Evolutionary conservation across 2,113 vertebrate species (phyloP).

Genomic region (Neodontobutis hainanensis): DNA sequence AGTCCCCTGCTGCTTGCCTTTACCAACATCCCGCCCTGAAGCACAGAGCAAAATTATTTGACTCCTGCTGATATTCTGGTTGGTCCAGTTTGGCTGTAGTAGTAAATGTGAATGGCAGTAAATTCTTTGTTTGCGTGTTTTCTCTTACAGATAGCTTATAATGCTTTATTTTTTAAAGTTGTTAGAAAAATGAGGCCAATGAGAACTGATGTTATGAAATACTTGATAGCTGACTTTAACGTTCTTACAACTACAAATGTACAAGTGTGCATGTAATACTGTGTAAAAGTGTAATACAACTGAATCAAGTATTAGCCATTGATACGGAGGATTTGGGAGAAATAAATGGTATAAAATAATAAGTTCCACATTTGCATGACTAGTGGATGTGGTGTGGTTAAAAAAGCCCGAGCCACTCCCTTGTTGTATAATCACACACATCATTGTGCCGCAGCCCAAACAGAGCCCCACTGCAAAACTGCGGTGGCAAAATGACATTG

Average conservation of each 20-base stretch:
- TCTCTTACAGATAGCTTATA: not conserved
- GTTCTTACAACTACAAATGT: not conserved
- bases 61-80: conserved; percentile 34
- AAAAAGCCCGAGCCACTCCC: conserved; percentile 36
- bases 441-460: conserved; percentile 37
- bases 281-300: not conserved
- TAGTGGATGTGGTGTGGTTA: conserved; percentile 5
- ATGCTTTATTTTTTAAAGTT: not conserved
- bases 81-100: conserved; percentile 45
- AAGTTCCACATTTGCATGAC: conserved; percentile 30
- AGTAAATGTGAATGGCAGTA: conserved; percentile 15
- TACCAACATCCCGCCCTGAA: conserved; percentile 50
- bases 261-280: not conserved
- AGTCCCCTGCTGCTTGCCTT: conserved; percentile 3
- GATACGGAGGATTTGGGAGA: not conserved
- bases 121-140: conserved; percentile 20
- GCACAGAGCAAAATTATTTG: conserved; percentile 22
- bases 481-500: conserved; percentile 1
- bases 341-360: conserved; percentile 7
- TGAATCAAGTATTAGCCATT: not conserved
- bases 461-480: conserved; percentile 25
- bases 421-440: conserved; percentile 45
- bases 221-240: not conserved
- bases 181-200: not conserved
- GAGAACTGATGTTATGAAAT: not conserved